phyloP scores from a whole-genome alignment of 2,113 vertebrate genomes.

The Parotia lawesii region DNA sequence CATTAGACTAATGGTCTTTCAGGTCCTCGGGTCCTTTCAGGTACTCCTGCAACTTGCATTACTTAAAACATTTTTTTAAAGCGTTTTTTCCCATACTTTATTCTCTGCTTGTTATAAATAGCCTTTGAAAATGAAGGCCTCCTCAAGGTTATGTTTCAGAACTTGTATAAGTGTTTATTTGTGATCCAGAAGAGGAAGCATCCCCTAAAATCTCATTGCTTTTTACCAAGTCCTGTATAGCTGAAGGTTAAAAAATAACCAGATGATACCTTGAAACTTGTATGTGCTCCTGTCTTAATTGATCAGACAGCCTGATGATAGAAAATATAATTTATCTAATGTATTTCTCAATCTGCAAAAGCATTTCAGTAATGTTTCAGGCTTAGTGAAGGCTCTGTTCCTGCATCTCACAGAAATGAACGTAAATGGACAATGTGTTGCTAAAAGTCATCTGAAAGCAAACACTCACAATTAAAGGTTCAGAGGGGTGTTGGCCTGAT shows the following conservation, averaged over 20 bases:
- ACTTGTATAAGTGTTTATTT: background rate
- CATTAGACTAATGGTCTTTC: background rate
- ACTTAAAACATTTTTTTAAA: background rate
- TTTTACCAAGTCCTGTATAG: background rate
- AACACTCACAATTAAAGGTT: background rate
- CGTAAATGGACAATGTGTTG: background rate
- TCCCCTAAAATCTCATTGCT: background rate
- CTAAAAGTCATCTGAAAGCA: background rate
- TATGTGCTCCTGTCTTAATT: background rate
- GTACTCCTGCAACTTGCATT: background rate
- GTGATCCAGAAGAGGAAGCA: background rate
- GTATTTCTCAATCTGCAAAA: background rate
- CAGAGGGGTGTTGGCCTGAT: background rate
- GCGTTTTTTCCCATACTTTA: background rate
- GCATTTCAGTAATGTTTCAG: background rate
- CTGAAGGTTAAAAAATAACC: slow-evolving; percentile 8
- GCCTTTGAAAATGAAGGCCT: background rate
- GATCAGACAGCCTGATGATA: background rate
- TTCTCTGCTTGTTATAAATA: background rate
- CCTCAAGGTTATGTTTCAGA: background rate
- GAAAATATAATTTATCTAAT: background rate
- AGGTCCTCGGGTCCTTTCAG: background rate
- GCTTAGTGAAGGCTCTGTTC: background rate
- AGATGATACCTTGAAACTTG: background rate
- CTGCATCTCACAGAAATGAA: background rate